Evolutionary conservation across 2,113 vertebrate species (phyloP).

Genomic region (Willisornis vidua): DNA sequence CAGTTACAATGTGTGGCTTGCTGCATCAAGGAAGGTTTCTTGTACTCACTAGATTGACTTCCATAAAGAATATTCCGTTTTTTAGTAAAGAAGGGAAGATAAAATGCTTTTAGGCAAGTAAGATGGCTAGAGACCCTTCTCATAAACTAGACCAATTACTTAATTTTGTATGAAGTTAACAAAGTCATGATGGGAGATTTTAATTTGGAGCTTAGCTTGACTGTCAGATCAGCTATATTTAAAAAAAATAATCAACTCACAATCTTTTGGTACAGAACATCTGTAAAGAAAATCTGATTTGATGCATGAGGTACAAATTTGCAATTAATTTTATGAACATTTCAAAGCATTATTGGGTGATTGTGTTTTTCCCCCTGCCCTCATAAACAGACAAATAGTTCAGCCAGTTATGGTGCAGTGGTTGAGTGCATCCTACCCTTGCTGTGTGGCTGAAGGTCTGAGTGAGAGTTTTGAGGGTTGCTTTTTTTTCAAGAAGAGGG

Average conservation of each 20-base stretch:
- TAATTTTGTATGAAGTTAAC: not conserved
- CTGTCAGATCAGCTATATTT: not conserved
- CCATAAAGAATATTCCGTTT: not conserved
- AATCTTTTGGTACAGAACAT: not conserved
- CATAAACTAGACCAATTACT: not conserved
- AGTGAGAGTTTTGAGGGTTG: not conserved
- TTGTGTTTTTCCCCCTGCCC: accelerated
- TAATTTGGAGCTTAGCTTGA: not conserved
- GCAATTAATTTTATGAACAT: not conserved
- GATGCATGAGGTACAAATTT: not conserved
- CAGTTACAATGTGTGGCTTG: not conserved
- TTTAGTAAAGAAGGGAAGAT: not conserved
- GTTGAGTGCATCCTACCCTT: not conserved
- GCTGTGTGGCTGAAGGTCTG: not conserved
- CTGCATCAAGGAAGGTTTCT: not conserved
- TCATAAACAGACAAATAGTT: not conserved
- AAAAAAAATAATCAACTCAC: not conserved
- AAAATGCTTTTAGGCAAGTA: not conserved
- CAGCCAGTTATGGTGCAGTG: not conserved
- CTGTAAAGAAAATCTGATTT: not conserved
- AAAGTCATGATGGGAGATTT: not conserved
- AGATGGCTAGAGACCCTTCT: not conserved
- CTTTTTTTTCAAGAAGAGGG: not conserved
- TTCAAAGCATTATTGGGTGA: not conserved
- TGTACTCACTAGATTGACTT: not conserved